Evolutionary conservation across 1,140 invertebrate species (phyloP), one percentile per base, ranked within the genome.

Genomic region (Anthonomus grandis): DNA sequence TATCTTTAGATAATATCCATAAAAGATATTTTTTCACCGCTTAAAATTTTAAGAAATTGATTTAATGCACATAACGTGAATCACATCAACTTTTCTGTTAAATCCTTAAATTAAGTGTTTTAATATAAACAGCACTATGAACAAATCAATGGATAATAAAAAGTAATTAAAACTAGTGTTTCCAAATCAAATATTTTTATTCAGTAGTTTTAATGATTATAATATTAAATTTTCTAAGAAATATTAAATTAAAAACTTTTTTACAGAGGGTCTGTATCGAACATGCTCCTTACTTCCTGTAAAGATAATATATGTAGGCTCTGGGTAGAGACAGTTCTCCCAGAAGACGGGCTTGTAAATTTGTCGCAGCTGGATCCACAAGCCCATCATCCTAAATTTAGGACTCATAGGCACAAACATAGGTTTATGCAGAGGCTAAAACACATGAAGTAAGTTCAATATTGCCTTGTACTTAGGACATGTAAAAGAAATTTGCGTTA

Each of bases 241-340:
- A 15, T 13, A 6, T n/a, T n/a, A 15, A 34, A 17, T 1, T n/a
- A 21, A 22, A 22, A 23, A 45, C 22, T 48, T 44, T 27, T 23
- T 73, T 41, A 4, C 38, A 95, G 93, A 70, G 91, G 93, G 18
- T 92, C 93, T 44, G 93, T 98, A 23, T 94, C 93, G 46, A 98
- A 99, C 76, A 96, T 97, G 86, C 75, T 99, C 60, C 91, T 99
- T 22, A 98, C 97, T 39, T 98, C 95, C 12, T 98, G 96, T 77
- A 82, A 91, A 65, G 97, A 99, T 75, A 98, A 98, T 76, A 98
- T 98, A 63, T 98, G 95, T 71, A 86, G 97, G 45, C 85, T 99
- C 62, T 99, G 97, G 97, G 91, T 94, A 17, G 95, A 99, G 78
- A 98, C 95, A 2, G 86, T 97, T 58, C 79, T 97, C 48, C 94